Base-by-base conservation (phyloP, 2,888 invertebrate genomes). In the Drosophila multiciliata region DNA sequence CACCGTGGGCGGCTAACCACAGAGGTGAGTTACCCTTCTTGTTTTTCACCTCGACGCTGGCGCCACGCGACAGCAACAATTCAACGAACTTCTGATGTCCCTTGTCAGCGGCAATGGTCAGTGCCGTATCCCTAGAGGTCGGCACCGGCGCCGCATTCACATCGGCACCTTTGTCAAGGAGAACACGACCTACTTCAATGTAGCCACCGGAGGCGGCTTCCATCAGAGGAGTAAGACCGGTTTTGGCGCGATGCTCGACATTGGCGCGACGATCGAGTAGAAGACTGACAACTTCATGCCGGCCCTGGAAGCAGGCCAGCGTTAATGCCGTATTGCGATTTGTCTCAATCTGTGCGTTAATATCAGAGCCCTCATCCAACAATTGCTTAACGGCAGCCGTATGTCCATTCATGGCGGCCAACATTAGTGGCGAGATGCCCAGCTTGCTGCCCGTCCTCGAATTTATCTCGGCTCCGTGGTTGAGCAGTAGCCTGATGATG, bases 81-180 rank as follows among this genome's bases (percentile, higher is more conserved):
- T 97, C 97, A 33, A 97, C 97, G 92, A 98, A 98, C 93, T 98
- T 96, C 91, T 97, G 97, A 93, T 99, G 99, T 0, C 99, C 99
- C 93, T 99, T 99, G 92, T 99, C 99, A n/a, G 99, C 99, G 74
- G 99, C 99, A 89, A 99, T 99, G 73, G 99, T 99, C 59, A 99
- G 95, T 29, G 99, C 99, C 8, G 99, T 99, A 94, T 99, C 99
- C 61, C 99, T 94, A 5, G 99, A 99, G 23, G 99, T 98, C 23
- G 99, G 99, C 75, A 99, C 99, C 35, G 99, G 99, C 23, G 99
- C 97, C 40, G 99, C 99, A 94, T 99, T 99, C 0, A 99, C 99
- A 94, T 99, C 99, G 4, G 99, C 99, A 3, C 98, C 98, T 94
- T 98, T 98, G 92, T 99, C 98, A 49, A 99, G 94, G 69, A 99